Evolutionary conservation across 2,797 vertebrate species (phyloP), one percentile per base, ranked within the genome.

Genomic region (Hyperoplus lanceolatus): DNA sequence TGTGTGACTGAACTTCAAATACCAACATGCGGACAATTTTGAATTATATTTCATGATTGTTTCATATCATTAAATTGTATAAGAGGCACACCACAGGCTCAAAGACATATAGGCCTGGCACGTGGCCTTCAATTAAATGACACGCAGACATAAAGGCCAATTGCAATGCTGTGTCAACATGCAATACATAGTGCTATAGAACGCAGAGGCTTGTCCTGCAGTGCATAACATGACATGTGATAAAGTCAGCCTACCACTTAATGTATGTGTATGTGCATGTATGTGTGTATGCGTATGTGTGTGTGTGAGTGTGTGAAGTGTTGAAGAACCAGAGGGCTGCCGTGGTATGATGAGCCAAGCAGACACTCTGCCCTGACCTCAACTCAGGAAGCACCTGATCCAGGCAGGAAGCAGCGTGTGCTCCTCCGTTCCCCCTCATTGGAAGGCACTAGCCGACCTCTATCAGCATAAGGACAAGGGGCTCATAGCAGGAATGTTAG

Each of bases 321-420:
- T 56, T 68, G 41, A 58, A 75, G 46, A 79, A 75, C 50, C 81
- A 79, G 49, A 59, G 7, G 67, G 62, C 65, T 39, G 42, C 29
- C 42, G 8, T 1, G 12, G 50, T 46, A 48, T 38, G 64, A 88
- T 50, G 81, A 80, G 76, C 54, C 48, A 60, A 88, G 56, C 82
- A 87, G 84, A 81, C 45, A 68, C 12, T 29, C 69, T 68, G 70
- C 43, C 77, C 81, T 85, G 84, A 91, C 81, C 85, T 74, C 69
- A 48, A 57, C 85, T 64, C 87, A 88, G 86, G 87, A 91, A 90
- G 79, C 89, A 90, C 87, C 86, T 87, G 91, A 90, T 79, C 73
- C 61, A 69, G 45, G 55, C 80, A 83, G 84, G 89, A 89, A 90
- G 78, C 73, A 49, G 50, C 50, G 21, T n/a, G 46, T 4, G 10